Evolutionary conservation across 92 coral and sea anemone species (phyloP).

Genomic region (Actinostola sp.): DNA sequence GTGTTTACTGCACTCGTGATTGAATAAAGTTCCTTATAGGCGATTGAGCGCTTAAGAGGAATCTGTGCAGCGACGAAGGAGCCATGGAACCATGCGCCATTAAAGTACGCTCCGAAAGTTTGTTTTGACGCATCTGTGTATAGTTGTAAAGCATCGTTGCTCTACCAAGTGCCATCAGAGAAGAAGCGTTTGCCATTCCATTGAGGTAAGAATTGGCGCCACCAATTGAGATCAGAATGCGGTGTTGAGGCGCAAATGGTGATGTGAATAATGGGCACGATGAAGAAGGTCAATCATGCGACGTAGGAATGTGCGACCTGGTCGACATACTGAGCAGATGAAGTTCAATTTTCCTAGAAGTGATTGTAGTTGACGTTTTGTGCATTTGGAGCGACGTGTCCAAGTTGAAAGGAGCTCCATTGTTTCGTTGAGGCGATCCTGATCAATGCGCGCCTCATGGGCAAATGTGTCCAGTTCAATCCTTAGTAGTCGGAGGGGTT

Average conservation of each 20-base stretch:
- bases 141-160: constrained; percentile 8
- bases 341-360: constrained; percentile 21
- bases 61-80: constrained; percentile 8
- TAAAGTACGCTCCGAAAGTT: constrained; percentile 22
- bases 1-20: constrained; percentile 22
- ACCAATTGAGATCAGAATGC: constrained; percentile 28
- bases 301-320: constrained; percentile 37
- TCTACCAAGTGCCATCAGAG: constrained; percentile 26
- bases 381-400: not conserved
- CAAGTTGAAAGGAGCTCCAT: not conserved
- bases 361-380: constrained; percentile 28
- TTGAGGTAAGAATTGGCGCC: constrained; percentile 16
- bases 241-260: constrained; percentile 9
- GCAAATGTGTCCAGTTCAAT: constrained; percentile 25
- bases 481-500: constrained; percentile 14
- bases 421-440: constrained; percentile 7
- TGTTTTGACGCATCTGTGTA: constrained; percentile 34
- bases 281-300: constrained; percentile 36
- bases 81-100: constrained; percentile 15
- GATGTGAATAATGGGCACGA: not conserved
- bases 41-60: constrained; percentile 23
- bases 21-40: constrained; percentile 44
- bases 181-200: constrained; percentile 45
- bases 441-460: constrained; percentile 20
- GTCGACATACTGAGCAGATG: constrained; percentile 37